Base-by-base conservation (phyloP, 2,888 invertebrate species). In the Lypha dubia region DNA sequence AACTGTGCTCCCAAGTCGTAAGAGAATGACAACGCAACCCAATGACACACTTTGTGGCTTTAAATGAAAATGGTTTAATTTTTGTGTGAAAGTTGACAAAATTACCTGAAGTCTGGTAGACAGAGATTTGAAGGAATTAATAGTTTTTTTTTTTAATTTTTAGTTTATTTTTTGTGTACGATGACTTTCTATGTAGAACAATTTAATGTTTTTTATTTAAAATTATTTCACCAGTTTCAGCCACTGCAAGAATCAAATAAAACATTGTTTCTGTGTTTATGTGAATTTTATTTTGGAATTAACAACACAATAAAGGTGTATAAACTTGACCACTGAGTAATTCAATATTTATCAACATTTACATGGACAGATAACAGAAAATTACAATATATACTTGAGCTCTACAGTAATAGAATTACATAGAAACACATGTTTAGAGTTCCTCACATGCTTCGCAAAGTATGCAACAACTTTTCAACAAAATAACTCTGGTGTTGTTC, bases 291-390 rank as follows among this genome's bases (percentile, higher is more conserved):
- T n/a, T n/a, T n/a, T 49, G 35, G 20, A 35, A 32, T 41, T 67
- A 67, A 49, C 28, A 62, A 60, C 24, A 51, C 70, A 17, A 62
- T 22, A 75, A 75, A 70, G 38, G 75, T 81, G 70, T 28, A 58
- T 6, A 75, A 75, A 65, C 65, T 71, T 28, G 56, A 65, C 63
- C 65, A 65, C 49, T 38, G 56, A 65, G 38, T 65, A 79, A 79
- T 73, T 79, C 65, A 53, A 53, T 65, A 71, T 65, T 56, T 71
- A 63, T 22, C 71, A 32, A 17, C 49, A 62, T 35, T 22, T 32
- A 56, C 56, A 46, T 38, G 3, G 15, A 32, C 0, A 53, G 15
- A 53, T n/a, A n/a, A n/a, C 15, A 6, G 22, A 22, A 51, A 13
- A n/a, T 24, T 15, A 65, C 38, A 53, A 15, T 15, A 8, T 20